phyloP scores from a whole-genome alignment of 1,140 invertebrate genomes.

The Dufourea novaeangliae region DNA sequence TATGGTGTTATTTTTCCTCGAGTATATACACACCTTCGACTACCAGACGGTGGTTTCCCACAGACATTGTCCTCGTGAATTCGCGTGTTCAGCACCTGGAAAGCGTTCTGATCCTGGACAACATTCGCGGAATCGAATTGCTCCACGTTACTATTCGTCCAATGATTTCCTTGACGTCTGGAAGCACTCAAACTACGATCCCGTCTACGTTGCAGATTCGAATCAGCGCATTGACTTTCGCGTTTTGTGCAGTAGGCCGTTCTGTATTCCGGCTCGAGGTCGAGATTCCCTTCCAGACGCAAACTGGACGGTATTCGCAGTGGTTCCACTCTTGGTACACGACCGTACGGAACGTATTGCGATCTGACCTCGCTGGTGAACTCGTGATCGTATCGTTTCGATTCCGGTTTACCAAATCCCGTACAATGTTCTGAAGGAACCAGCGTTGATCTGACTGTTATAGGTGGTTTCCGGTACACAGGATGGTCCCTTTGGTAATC shows the following conservation, averaged over 20 bases:
- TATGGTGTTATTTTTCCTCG: neutral
- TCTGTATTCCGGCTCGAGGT: slow-evolving; percentile 81
- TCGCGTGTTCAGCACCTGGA: slow-evolving; percentile 73
- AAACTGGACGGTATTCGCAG: slow-evolving; percentile 74
- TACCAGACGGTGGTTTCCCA: slow-evolving; percentile 72
- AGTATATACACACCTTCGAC: slow-evolving; percentile 67
- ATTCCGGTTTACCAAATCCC: slow-evolving; percentile 28
- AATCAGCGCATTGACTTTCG: slow-evolving; percentile 52
- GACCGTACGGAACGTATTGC: slow-evolving; percentile 72
- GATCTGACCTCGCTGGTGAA: slow-evolving; percentile 69
- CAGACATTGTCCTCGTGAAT: slow-evolving; percentile 74
- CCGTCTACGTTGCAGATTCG: slow-evolving; percentile 52
- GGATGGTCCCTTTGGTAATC: slow-evolving; percentile 70
- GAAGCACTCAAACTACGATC: slow-evolving; percentile 70
- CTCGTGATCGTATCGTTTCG: slow-evolving; percentile 51
- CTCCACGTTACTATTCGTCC: slow-evolving; percentile 71
- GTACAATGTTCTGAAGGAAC: slow-evolving; percentile 52
- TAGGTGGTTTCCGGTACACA: slow-evolving; percentile 66
- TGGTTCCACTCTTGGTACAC: slow-evolving; percentile 68
- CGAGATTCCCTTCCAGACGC: slow-evolving; percentile 76
- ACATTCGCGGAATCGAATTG: slow-evolving; percentile 68
- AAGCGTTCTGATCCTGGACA: slow-evolving; percentile 72
- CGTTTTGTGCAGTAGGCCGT: slow-evolving; percentile 70
- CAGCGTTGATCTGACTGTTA: slow-evolving; percentile 57
- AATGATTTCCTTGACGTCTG: slow-evolving; percentile 71